Percentiles rank a stretch among this genome's conserved stretches.
These are phyloP conservation scores for Artibeus lituratus DNA, from an alignment of 2,797 vertebrate species.

Conservation along the genomic window DNA sequence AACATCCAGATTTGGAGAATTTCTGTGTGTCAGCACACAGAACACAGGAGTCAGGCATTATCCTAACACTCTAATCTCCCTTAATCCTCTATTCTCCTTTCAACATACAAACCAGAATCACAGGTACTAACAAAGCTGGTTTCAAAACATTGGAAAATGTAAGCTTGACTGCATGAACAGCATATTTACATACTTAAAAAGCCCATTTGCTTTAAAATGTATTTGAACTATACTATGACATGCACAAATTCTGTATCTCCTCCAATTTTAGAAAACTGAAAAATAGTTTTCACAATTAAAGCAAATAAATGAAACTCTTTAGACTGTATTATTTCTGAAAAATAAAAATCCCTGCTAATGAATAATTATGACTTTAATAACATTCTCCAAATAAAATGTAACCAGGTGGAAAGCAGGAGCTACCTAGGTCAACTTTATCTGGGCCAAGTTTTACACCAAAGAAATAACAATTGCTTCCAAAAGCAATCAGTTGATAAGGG, in stretches of 20 bases:
- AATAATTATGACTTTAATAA: neutral
- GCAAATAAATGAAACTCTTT: neutral
- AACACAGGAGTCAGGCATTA: constrained; percentile 78
- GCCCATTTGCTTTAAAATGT: neutral
- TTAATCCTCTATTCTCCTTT: constrained; percentile 77
- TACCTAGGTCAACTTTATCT: neutral
- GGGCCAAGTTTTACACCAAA: neutral
- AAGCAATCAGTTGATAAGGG: neutral
- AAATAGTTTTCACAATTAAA: neutral
- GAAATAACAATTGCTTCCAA: neutral
- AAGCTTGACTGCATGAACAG: neutral
- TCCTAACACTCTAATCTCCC: constrained; percentile 80
- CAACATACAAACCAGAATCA: constrained; percentile 74
- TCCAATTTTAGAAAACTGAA: constrained; percentile 16
- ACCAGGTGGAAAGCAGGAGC: neutral
- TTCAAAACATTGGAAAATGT: constrained; percentile 13
- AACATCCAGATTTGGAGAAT: constrained; percentile 76
- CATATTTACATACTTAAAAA: neutral
- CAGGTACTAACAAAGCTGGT: constrained; percentile 40
- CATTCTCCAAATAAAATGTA: neutral
- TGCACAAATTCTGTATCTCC: neutral
- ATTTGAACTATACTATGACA: neutral
- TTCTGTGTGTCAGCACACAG: constrained; percentile 79
- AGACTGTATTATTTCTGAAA: neutral
- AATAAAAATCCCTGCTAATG: neutral